phyloP scores from a whole-genome alignment of 2,113 vertebrate genomes.

The Sylvilagus bachmani region DNA sequence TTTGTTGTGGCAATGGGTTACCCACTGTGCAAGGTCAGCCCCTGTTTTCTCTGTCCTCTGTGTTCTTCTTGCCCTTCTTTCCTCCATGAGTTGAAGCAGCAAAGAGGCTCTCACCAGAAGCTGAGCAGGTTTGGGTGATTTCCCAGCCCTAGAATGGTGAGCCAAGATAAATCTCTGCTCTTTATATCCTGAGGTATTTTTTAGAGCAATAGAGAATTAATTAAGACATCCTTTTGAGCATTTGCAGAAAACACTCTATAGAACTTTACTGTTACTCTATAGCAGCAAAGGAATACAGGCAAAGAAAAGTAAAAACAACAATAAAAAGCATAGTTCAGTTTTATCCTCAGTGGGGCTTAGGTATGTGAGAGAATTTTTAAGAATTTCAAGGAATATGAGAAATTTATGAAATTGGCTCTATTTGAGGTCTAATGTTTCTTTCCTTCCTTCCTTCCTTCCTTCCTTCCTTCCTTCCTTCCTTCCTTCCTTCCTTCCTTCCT shows the following conservation, averaged over 20 bases:
- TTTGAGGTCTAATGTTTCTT: neutral
- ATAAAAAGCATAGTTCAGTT: neutral
- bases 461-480: too few species aligned
- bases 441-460: neutral
- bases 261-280: neutral
- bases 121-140: too few species aligned
- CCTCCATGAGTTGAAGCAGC: too few species aligned
- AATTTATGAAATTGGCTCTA: neutral
- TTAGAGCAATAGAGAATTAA: too few species aligned
- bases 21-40: too few species aligned
- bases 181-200: too few species aligned
- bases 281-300: neutral
- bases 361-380: neutral
- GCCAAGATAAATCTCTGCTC: too few species aligned
- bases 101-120: too few species aligned
- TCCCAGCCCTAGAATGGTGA: too few species aligned
- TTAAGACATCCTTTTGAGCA: neutral
- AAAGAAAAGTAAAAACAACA: neutral
- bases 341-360: neutral
- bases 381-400: conserved; percentile 44
- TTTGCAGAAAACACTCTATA: conserved; percentile 10
- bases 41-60: too few species aligned
- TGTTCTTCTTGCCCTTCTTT: too few species aligned
- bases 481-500: neutral
- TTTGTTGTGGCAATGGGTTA: too few species aligned